phyloP scores from a whole-genome alignment of 2,888 invertebrate genomes.

The Myopa tessellatipennis region DNA sequence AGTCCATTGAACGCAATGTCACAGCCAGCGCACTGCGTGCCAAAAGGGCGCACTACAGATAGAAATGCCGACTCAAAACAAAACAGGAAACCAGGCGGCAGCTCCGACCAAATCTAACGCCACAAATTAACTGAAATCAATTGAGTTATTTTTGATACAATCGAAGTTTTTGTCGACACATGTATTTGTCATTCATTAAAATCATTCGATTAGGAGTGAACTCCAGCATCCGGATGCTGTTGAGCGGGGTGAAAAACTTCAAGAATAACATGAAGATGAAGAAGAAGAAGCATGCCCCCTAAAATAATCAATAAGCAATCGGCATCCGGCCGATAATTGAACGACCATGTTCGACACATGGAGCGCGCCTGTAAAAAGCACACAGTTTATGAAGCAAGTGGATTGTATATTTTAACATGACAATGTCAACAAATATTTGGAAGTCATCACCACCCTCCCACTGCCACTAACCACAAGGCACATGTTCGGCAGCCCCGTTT shows the following conservation, averaged over 20 bases:
- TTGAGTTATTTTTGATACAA: constrained; percentile 24
- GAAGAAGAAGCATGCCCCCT: not conserved
- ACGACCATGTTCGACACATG: constrained; percentile 9
- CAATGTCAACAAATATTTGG: too few species aligned
- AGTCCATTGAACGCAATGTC: constrained; percentile 36
- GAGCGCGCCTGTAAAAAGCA: not conserved
- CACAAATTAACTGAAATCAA: constrained; percentile 21
- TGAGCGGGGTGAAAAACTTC: not conserved
- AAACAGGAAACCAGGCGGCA: constrained; percentile 5
- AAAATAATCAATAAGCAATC: constrained; percentile 19
- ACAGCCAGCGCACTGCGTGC: constrained; percentile 21
- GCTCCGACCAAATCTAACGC: constrained; percentile 14
- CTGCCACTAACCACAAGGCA: not conserved
- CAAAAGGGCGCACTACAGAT: constrained; percentile 4
- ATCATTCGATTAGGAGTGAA: not conserved
- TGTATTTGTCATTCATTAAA: constrained; percentile 6
- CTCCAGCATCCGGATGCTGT: constrained; percentile 8
- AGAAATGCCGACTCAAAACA: constrained; percentile 1
- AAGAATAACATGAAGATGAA: not conserved
- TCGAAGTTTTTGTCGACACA: not conserved
- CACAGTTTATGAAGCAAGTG: not conserved
- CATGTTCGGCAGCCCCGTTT: not conserved
- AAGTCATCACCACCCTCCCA: not conserved
- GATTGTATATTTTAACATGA: too few species aligned
- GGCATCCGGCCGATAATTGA: constrained; percentile 10